Conservation (phyloP, 2,113 vertebrate genomes). For the Bos indicus region DNA sequence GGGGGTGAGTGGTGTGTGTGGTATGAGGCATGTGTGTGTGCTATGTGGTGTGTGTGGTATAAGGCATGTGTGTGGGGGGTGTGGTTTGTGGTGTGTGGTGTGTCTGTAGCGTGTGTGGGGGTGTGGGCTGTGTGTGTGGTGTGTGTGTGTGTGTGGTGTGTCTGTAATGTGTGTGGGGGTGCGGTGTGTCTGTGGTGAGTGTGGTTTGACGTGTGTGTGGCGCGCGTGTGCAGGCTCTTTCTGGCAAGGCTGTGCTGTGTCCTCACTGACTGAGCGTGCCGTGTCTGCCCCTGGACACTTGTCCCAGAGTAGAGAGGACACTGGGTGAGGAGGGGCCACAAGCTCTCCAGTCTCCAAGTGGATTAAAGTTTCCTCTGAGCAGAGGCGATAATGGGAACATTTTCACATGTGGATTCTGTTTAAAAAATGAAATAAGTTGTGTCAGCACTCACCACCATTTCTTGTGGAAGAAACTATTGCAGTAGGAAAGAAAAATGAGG, state of each 20-base stretch:
- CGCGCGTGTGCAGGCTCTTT: neutral
- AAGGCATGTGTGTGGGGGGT: too few species aligned
- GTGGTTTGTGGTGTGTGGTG: too few species aligned
- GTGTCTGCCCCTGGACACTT: neutral
- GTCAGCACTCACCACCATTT: neutral
- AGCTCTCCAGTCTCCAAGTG: neutral
- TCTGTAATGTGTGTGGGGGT: too few species aligned
- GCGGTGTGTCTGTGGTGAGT: neutral
- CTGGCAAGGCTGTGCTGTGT: neutral
- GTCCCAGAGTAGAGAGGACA: neutral
- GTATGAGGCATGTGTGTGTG: too few species aligned
- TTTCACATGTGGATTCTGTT: neutral
- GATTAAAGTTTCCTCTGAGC: neutral
- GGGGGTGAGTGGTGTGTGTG: too few species aligned
- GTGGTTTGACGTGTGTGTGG: neutral
- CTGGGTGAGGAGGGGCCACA: neutral
- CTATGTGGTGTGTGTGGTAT: too few species aligned
- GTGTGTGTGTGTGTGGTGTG: too few species aligned
- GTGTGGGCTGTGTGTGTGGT: too few species aligned
- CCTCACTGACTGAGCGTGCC: neutral
- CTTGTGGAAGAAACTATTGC: neutral
- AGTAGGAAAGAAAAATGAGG: neutral
- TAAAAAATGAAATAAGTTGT: neutral
- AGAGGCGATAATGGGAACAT: neutral
- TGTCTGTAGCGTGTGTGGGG: too few species aligned